A percentile compares a stretch with the other conserved stretches of the same genome.
These are phyloP conservation scores for Ladona fulva DNA, from an alignment of 1,140 invertebrate genomes.

Conservation along the genomic window DNA sequence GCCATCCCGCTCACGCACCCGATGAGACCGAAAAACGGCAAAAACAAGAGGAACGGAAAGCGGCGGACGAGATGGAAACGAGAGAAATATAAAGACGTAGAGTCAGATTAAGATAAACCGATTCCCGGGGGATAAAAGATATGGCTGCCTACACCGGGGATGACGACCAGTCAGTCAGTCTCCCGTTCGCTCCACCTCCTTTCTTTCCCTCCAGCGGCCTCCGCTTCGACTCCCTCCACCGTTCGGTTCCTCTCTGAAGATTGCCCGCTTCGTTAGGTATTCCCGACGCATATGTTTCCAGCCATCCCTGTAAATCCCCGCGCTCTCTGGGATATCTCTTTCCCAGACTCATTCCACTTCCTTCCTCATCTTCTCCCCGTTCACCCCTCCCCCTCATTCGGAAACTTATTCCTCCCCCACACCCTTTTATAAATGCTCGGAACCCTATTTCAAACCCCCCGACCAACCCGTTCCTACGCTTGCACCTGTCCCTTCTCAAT, in stretches of 20 bases:
- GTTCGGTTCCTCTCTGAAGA: neutral
- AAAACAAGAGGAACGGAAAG: neutral
- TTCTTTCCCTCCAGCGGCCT: neutral
- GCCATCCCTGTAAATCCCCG: neutral
- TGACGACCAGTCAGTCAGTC: neutral
- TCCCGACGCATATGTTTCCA: slow-evolving; percentile 1
- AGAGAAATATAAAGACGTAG: slow-evolving; percentile 9
- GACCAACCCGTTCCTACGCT: neutral
- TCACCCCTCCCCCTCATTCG: neutral
- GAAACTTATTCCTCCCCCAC: neutral
- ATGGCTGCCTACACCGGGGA: neutral
- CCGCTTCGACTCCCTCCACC: neutral
- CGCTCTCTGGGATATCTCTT: neutral
- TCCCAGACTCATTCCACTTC: neutral
- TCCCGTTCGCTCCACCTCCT: too few relatives aligned
- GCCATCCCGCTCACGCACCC: neutral
- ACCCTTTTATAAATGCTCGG: neutral
- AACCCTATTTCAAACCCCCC: neutral
- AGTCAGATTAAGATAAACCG: slow-evolving; percentile 9
- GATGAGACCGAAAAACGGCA: neutral
- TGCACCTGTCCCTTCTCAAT: neutral
- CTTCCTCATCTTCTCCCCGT: neutral
- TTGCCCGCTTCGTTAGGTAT: neutral
- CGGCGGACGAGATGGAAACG: neutral
- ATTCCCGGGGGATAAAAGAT: neutral